Evolutionary conservation across 1,140 invertebrate species (phyloP).

Genomic region (Papilio aristodemus): DNA sequence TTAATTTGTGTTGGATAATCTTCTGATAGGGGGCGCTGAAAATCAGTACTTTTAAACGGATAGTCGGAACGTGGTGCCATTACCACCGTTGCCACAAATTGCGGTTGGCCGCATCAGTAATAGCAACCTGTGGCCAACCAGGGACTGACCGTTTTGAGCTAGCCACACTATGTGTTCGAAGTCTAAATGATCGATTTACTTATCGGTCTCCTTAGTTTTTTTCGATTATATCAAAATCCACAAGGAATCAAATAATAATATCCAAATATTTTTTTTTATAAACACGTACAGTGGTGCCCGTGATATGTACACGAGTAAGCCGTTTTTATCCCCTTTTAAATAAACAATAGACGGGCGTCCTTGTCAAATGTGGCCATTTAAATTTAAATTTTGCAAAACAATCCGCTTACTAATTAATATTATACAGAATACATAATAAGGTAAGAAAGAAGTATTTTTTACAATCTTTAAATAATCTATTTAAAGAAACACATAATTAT

Average conservation of each 20-base stretch:
- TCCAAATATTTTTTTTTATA: background rate
- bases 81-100: no score
- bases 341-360: slow-evolving; percentile 3
- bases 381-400: slow-evolving; percentile 5
- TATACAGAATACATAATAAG: background rate
- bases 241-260: slow-evolving; percentile 3
- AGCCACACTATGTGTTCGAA: no score
- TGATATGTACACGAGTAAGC: background rate
- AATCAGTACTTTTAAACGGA: no score
- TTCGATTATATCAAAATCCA: no score
- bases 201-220: no score
- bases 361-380: background rate
- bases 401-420: background rate
- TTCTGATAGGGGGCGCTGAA: no score
- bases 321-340: background rate
- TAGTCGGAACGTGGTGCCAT: no score
- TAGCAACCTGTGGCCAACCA: no score
- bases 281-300: background rate
- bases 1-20: no score
- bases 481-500: slow-evolving; percentile 2
- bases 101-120: no score
- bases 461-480: background rate
- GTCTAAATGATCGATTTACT: no score
- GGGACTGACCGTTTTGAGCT: no score
- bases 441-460: background rate